Evolutionary conservation across 2,888 invertebrate genomes (phyloP).

Genomic region (Linnaemya tessellans): DNA sequence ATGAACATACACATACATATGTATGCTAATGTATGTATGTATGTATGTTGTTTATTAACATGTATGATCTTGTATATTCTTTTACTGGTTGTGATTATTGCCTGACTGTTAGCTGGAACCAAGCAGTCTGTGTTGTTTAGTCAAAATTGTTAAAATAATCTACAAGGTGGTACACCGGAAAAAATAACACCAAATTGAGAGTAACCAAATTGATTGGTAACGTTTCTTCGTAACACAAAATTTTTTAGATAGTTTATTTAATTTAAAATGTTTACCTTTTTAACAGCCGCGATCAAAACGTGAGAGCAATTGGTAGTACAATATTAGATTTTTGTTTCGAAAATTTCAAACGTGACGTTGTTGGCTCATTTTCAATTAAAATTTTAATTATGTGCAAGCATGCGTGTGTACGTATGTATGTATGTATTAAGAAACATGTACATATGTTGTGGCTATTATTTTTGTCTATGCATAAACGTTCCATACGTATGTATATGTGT

Average conservation of each 20-base stretch:
- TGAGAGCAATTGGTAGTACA: neutral
- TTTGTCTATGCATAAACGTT: slow-evolving; percentile 9
- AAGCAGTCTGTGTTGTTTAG: slow-evolving; percentile 65
- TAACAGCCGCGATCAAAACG: neutral
- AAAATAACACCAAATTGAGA: neutral
- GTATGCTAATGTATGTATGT: slow-evolving; percentile 15
- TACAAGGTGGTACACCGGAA: slow-evolving; percentile 41
- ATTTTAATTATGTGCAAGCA: neutral
- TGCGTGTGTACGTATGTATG: neutral
- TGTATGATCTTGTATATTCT: slow-evolving; percentile 30
- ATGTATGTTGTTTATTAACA: neutral
- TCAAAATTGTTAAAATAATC: slow-evolving; percentile 34
- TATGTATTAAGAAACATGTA: too few relatives aligned
- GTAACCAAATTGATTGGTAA: neutral
- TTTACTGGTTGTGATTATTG: slow-evolving; percentile 29
- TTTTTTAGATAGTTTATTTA: too few relatives aligned
- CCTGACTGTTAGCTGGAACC: slow-evolving; percentile 61
- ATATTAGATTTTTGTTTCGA: neutral
- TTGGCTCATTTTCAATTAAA: neutral
- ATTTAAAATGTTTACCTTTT: neutral
- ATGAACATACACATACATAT: neutral
- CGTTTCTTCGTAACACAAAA: neutral
- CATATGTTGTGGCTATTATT: neutral
- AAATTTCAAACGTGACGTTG: neutral
- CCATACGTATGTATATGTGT: neutral